phyloP scores from a whole-genome alignment of 2,113 vertebrate genomes.

The Hydrolagus affinis region DNA sequence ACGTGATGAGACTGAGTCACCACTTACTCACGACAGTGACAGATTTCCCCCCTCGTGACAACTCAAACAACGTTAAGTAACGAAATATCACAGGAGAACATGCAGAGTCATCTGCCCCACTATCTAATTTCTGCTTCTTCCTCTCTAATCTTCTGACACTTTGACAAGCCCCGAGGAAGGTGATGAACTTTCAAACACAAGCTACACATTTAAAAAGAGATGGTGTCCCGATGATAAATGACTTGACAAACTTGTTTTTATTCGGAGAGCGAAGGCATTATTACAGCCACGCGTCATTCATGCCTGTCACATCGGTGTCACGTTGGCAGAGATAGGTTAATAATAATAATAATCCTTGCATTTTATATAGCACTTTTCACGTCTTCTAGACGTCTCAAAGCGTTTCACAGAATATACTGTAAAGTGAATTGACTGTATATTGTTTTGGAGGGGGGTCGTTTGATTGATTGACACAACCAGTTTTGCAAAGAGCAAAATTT shows the following conservation, averaged over 20 bases:
- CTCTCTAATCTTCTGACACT: neutral
- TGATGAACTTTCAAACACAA: neutral
- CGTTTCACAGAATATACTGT: too few species aligned
- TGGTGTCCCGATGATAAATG: too few species aligned
- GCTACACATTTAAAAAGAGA: neutral
- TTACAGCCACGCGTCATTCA: too few species aligned
- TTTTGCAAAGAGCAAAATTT: too few species aligned
- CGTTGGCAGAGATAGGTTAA: too few species aligned
- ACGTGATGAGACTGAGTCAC: neutral
- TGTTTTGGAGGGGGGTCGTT: too few species aligned
- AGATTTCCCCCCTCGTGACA: neutral
- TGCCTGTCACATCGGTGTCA: too few species aligned
- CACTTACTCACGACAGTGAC: neutral
- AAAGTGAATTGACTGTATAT: too few species aligned
- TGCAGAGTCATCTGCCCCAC: neutral
- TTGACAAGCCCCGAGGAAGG: neutral
- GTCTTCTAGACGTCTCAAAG: too few species aligned
- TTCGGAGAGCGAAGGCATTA: neutral
- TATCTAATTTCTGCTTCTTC: slow-evolving; percentile 11
- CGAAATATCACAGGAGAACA: neutral
- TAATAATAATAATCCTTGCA: too few species aligned
- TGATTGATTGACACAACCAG: too few species aligned
- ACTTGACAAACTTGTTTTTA: neutral
- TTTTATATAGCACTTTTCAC: too few species aligned
- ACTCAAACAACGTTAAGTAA: neutral